A percentile compares a stretch with the other conserved stretches of the same genome.
Conservation (phyloP, 1,140 invertebrate species). For the Euborellia annulipes region DNA sequence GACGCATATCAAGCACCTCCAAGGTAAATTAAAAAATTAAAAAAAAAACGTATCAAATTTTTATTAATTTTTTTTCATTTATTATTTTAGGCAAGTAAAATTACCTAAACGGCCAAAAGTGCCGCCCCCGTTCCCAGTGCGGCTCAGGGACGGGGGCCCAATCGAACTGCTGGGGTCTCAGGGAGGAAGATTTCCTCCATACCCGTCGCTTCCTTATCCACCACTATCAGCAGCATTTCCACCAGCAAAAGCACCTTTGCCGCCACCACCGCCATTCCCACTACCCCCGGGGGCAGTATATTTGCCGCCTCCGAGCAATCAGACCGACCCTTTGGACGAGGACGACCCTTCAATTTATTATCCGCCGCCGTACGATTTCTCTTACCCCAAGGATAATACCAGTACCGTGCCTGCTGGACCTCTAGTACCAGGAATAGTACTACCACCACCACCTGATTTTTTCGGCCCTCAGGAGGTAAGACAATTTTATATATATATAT, state of each 20-base stretch:
- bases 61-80: too few relatives aligned
- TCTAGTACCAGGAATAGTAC: slow-evolving; percentile 67
- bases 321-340: slow-evolving; percentile 60
- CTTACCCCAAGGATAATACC: slow-evolving; percentile 55
- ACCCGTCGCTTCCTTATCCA: slow-evolving; percentile 22
- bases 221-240: too few relatives aligned
- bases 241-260: too few relatives aligned
- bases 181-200: slow-evolving; percentile 26
- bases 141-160: slow-evolving; percentile 61
- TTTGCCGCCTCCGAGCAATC: slow-evolving; percentile 49
- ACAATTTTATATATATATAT: too few relatives aligned
- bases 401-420: slow-evolving; percentile 65
- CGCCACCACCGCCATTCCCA: slow-evolving; percentile 21
- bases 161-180: slow-evolving; percentile 42
- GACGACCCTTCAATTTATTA: slow-evolving; percentile 80
- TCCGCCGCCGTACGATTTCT: slow-evolving; percentile 75
- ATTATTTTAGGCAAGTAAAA: slow-evolving; percentile 46
- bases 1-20: slow-evolving; percentile 64
- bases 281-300: slow-evolving; percentile 49
- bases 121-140: slow-evolving; percentile 77
- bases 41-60: too few relatives aligned
- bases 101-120: slow-evolving; percentile 54
- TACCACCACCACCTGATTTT: slow-evolving; percentile 74
- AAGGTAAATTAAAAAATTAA: slow-evolving; percentile 22
- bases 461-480: slow-evolving; percentile 36